Conservation (phyloP, 2,797 vertebrate genomes). For the Gallinago nigripennis region DNA sequence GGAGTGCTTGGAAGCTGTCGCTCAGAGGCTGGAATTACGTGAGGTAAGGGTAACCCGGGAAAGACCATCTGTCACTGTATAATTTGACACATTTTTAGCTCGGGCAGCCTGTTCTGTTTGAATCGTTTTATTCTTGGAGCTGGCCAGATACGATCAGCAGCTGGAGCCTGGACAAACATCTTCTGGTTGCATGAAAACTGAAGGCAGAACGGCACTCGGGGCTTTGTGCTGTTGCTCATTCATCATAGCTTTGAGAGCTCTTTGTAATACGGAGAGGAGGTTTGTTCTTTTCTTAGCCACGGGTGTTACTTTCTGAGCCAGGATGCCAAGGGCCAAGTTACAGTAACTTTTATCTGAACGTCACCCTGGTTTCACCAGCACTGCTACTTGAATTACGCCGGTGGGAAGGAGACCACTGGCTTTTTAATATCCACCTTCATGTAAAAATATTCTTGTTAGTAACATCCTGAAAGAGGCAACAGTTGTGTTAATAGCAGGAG, state of each 20-base stretch:
- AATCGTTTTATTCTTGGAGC: not conserved
- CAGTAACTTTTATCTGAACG: not conserved
- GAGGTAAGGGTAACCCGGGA: constrained; percentile 80
- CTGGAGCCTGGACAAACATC: not conserved
- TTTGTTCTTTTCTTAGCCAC: not conserved
- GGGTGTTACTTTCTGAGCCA: not conserved
- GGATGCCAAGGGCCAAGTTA: not conserved
- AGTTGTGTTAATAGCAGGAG: not conserved
- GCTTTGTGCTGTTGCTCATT: not conserved
- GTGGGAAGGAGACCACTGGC: not conserved
- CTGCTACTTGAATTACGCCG: not conserved
- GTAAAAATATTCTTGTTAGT: not conserved
- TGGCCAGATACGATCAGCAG: not conserved
- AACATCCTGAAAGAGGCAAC: not conserved
- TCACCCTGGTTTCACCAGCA: not conserved
- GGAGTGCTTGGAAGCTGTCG: constrained; percentile 94
- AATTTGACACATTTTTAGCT: not conserved
- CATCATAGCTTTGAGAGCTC: not conserved
- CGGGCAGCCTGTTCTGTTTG: not conserved
- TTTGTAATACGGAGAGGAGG: not conserved
- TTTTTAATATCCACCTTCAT: not conserved
- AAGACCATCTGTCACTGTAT: not conserved
- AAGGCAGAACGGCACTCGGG: not conserved
- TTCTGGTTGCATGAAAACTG: not conserved
- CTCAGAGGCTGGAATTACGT: constrained; percentile 90